Percentiles rank a stretch among this genome's conserved stretches.
These are phyloP conservation scores for Frankliniella fusca DNA, from an alignment of 2,888 invertebrate species.

Conservation along the genomic window DNA sequence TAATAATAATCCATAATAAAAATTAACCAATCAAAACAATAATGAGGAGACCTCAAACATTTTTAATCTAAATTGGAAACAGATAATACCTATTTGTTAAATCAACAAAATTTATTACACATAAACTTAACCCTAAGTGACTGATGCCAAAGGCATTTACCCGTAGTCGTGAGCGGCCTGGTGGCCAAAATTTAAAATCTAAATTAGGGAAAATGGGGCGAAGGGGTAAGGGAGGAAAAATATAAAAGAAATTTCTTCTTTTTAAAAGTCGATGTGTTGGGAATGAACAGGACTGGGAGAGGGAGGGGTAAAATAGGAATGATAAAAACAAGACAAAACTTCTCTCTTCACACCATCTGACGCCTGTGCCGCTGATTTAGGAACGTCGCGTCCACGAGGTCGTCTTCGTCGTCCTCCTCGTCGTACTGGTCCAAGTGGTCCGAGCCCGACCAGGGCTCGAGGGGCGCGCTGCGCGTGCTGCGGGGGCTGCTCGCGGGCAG, in stretches of 20 bases:
- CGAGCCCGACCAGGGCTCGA: not conserved
- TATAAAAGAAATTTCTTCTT: too few relatives aligned
- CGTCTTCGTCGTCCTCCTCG: conserved; percentile 54
- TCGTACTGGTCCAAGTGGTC: conserved; percentile 46
- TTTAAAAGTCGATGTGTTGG: too few relatives aligned
- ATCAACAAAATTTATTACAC: conserved; percentile 19
- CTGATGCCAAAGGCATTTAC: conserved; percentile 23
- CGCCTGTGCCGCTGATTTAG: conserved; percentile 46
- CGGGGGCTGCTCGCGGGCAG: conserved; percentile 1
- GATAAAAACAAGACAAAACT: not conserved
- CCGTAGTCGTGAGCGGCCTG: conserved; percentile 24
- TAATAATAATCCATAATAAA: not conserved
- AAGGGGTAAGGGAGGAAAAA: not conserved
- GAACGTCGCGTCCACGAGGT: conserved; percentile 52
- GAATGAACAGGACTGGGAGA: too few relatives aligned
- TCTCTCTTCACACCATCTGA: not conserved
- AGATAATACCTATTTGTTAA: conserved; percentile 2
- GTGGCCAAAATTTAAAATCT: not conserved
- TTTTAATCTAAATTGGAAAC: conserved; percentile 8
- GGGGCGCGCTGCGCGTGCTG: too few relatives aligned
- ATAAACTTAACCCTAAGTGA: conserved; percentile 17
- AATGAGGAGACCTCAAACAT: not conserved
- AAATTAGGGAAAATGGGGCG: not conserved
- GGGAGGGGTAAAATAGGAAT: conserved; percentile 22
- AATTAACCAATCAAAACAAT: conserved; percentile 25